Base-by-base conservation (phyloP, 2,888 invertebrate species). In the Latrodectus elegans region DNA sequence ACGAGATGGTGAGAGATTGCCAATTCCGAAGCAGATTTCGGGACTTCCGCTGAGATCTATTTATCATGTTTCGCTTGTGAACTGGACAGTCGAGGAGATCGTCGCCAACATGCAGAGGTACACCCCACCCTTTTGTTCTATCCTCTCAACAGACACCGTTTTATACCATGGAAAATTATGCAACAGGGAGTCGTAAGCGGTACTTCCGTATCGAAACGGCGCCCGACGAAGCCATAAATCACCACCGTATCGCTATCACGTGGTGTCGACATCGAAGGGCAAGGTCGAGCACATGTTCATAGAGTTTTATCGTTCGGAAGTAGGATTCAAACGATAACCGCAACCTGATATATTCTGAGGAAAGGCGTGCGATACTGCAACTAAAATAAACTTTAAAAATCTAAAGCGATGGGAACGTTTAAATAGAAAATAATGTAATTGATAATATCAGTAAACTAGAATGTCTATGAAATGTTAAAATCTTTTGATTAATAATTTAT, bases 201-300 rank as follows among this genome's bases (percentile, higher is more conserved):
- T 73, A 65, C 81, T 81, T 81, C 73, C 81, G 81, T 52, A 67
- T 60, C 60, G 38, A 4, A 38, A 15, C 60, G 53, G 15, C 26
- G 51, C 26, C 73, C 65, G 67, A 53, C 64, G 64, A 72, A 22
- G 65, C 64, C 64, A 81, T 81, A 81, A 81, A 81, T 81, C 81
- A 81, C 64, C 17, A 51, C n/a, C 64, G 12, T 71, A 38, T 38
- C 38, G 38, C 38, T 2, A 38, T 38, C 38, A 60, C 15, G 60
- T n/a, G n/a, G 60, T 60, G 60, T n/a, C 60, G 38, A 38, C 38
- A 38, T 38, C 38, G 38, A 38, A 38, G 38, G 38, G 38, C 38
- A 38, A 38, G 38, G 38, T 38, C 38, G 38, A 38, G 38, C 38
- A 38, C 38, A 38, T 38, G 38, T 38, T 38, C 38, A 38, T 4